Percentiles rank a stretch among this genome's conserved stretches.
phyloP scores from a whole-genome alignment of 2,888 invertebrate genomes.

The Drepanosiphum platanoidis region DNA sequence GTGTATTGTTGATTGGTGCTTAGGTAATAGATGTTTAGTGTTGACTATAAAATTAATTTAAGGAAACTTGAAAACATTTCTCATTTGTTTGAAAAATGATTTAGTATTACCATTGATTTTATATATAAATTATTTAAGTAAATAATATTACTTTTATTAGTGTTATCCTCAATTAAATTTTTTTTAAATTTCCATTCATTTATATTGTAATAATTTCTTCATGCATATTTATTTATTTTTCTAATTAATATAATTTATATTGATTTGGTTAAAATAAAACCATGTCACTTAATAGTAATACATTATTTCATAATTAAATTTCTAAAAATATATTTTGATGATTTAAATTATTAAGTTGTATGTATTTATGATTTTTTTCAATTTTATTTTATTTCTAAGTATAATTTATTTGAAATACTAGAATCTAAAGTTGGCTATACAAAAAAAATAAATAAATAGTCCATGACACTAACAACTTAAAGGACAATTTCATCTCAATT shows the following conservation, averaged over 20 bases:
- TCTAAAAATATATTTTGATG: not conserved
- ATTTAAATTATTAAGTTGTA: not conserved
- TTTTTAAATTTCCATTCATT: not conserved
- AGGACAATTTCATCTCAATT: too few species aligned
- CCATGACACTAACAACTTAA: too few species aligned
- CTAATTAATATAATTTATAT: not conserved
- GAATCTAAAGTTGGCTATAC: too few species aligned
- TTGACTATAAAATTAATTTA: conserved; percentile 2
- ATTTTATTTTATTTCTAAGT: not conserved
- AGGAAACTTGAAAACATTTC: not conserved
- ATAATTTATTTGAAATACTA: too few species aligned
- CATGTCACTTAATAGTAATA: not conserved
- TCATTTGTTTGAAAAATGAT: not conserved
- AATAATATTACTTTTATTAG: not conserved
- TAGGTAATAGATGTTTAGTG: conserved; percentile 34
- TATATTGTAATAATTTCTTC: too few species aligned
- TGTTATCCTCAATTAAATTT: not conserved
- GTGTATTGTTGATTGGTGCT: conserved; percentile 50
- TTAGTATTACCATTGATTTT: not conserved
- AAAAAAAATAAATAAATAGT: too few species aligned
- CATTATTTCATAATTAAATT: not conserved
- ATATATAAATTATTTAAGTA: not conserved
- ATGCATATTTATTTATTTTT: not conserved
- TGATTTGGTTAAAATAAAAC: not conserved
- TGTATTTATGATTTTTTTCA: not conserved